A percentile compares a stretch with the other conserved stretches of the same genome.
Evolutionary conservation across 2,797 vertebrate genomes (phyloP).

Genomic region (Micrastur ruficollis): DNA sequence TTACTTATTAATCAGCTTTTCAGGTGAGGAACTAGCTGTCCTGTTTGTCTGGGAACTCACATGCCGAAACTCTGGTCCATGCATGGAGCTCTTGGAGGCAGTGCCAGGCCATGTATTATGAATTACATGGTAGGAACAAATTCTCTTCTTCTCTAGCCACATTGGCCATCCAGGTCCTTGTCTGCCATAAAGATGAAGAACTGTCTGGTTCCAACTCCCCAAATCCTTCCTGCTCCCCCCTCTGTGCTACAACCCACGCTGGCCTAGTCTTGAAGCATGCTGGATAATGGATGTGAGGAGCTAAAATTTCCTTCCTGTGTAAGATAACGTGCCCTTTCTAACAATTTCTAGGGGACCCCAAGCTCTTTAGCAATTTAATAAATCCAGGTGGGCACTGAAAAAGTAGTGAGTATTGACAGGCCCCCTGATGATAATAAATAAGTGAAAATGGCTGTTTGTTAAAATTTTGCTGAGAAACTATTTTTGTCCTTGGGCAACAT

Average conservation of each 20-base stretch:
- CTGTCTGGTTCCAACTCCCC: background rate
- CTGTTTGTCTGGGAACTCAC: background rate
- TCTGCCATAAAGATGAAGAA: background rate
- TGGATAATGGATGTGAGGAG: background rate
- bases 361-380: background rate
- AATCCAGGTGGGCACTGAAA: background rate
- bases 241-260: background rate
- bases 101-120: background rate
- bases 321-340: background rate
- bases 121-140: background rate
- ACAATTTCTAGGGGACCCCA: background rate
- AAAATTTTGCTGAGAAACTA: background rate
- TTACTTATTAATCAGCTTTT: background rate
- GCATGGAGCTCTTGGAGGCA: fast-evolving
- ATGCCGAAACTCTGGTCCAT: fast-evolving
- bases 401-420: background rate
- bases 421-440: background rate
- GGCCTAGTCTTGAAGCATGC: background rate
- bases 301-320: background rate
- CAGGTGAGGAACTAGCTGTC: background rate
- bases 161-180: background rate
- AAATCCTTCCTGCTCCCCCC: background rate
- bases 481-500: background rate
- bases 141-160: background rate
- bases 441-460: background rate